These are phyloP conservation scores for Malaclemys terrapin DNA, from an alignment of 2,113 vertebrate genomes.

Conservation along the genomic window DNA sequence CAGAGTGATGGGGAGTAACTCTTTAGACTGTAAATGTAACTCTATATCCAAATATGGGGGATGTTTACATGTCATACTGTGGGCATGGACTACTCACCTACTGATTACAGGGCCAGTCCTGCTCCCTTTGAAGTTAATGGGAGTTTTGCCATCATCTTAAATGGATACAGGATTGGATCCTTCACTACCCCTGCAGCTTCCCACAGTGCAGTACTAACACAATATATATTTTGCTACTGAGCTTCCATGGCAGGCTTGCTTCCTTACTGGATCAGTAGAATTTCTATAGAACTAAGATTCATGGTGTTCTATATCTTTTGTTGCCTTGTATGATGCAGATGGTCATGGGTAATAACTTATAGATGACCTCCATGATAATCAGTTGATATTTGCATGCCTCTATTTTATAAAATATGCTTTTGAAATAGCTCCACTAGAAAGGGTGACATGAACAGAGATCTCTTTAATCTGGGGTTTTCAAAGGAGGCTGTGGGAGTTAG, in stretches of 20 bases:
- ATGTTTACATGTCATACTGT: not conserved
- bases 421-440: not conserved
- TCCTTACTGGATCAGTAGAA: not conserved
- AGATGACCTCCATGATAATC: not conserved
- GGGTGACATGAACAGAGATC: not conserved
- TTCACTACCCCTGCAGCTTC: not conserved
- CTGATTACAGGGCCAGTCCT: not conserved
- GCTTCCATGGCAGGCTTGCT: not conserved
- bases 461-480: not conserved
- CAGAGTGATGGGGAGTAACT: not conserved
- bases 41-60: fast-evolving
- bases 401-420: not conserved
- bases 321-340: not conserved
- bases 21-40: not conserved
- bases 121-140: not conserved
- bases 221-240: fast-evolving
- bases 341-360: not conserved
- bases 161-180: not conserved
- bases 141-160: not conserved
- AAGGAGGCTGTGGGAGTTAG: not conserved
- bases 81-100: not conserved
- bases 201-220: not conserved
- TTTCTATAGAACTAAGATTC: not conserved
- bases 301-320: not conserved
- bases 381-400: not conserved